Base-by-base conservation (phyloP, 2,888 invertebrate genomes). In the Heliconius cydno region DNA sequence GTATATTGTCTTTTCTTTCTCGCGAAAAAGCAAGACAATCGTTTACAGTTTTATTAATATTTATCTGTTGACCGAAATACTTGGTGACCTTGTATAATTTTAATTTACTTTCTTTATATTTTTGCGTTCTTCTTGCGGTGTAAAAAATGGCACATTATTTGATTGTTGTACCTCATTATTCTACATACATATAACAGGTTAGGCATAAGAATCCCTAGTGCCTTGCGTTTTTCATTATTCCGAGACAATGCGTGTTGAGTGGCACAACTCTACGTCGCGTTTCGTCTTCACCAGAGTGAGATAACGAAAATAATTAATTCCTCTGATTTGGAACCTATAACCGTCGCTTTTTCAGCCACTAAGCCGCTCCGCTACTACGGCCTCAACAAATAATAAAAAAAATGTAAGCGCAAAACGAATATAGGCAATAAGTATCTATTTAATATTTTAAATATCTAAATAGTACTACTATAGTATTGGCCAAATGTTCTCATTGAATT, bases 1-100 rank as follows among this genome's bases (percentile, higher is more conserved):
- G n/a, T 90, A 92, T 93, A 94, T 93, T 92, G 92, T 93, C 89
- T 90, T 84, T 86, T 88, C 90, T 89, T 88, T 87, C 90, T 88
- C 89, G 89, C 86, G 89, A 88, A 91, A 92, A 93, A 92, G 87
- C 92, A 92, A 90, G 88, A 90, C 90, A 91, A 88, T 89, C 88
- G 89, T 84, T 41, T 70, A 85, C 88, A 86, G 89, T 92, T 94
- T 93, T 93, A 92, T 92, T 94, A 92, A 94, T 94, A 94, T 93
- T 93, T 92, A 92, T 92, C 88, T 85, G 86, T 87, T 84, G 87
- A 88, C 88, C 89, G 90, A 93, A 93, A 94, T 92, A 90, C 90
- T 90, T 85, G 86, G 88, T 86, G 86, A 88, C 87, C 87, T 86
- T 87, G 87, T 86, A 87, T 90, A 89, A 46, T 70, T 90, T 90